Conservation (phyloP, 2,888 invertebrate genomes). For the Lasioglossum marginatum region DNA sequence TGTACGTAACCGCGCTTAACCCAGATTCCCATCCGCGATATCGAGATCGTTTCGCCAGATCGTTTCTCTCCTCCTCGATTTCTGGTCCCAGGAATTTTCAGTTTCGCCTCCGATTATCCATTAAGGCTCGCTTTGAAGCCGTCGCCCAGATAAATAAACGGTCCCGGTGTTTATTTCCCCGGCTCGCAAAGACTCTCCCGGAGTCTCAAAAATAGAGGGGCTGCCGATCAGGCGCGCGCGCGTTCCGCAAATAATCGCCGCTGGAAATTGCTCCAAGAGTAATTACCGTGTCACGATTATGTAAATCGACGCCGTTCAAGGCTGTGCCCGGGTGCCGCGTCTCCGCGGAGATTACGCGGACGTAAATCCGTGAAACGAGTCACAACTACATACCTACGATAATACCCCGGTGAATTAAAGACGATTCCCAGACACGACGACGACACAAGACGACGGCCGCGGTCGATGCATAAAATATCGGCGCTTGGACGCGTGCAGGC, state of each 20-base stretch:
- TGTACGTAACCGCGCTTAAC: slow-evolving; percentile 50
- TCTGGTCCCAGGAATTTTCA: slow-evolving; percentile 11
- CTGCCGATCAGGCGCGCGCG: neutral
- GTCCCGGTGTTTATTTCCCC: slow-evolving; percentile 11
- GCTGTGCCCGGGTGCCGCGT: neutral
- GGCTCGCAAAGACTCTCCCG: neutral
- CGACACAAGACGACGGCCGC: neutral
- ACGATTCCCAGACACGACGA: neutral
- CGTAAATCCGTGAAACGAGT: slow-evolving; percentile 13
- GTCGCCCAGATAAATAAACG: slow-evolving; percentile 33
- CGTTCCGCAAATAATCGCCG: slow-evolving; percentile 12
- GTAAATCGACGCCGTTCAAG: slow-evolving; percentile 7
- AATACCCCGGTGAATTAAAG: neutral
- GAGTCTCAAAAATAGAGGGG: slow-evolving; percentile 22
- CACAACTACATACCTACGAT: neutral
- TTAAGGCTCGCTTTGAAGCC: slow-evolving; percentile 19
- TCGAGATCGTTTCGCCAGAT: slow-evolving; percentile 32
- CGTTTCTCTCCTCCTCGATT: neutral
- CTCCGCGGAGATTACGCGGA: slow-evolving; percentile 9
- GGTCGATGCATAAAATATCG: slow-evolving; percentile 15
- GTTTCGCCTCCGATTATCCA: neutral
- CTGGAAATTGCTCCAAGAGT: slow-evolving; percentile 25
- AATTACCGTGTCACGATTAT: slow-evolving; percentile 20
- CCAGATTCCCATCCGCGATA: slow-evolving; percentile 45
- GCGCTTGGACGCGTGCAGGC: neutral